Conservation (phyloP, 2,888 invertebrate species). For the Dromius quadrimaculatus region DNA sequence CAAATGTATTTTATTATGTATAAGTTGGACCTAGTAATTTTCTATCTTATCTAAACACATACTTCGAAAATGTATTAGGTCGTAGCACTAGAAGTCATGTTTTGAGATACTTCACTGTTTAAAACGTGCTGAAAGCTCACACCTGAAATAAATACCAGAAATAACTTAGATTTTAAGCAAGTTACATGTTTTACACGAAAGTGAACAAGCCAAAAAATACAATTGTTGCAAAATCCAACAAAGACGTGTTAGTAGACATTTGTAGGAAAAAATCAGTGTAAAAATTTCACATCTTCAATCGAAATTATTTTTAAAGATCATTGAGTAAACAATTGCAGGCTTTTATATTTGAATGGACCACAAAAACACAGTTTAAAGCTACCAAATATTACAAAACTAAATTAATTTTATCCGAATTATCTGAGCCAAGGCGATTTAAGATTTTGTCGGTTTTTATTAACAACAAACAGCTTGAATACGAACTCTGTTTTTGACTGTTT, state of each 20-base stretch:
- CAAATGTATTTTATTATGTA: constrained; percentile 52
- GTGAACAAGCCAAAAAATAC: constrained; percentile 37
- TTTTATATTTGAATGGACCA: too few species aligned
- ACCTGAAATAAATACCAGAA: constrained; percentile 41
- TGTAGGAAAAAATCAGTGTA: background rate
- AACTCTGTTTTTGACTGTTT: too few species aligned
- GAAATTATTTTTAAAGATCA: too few species aligned
- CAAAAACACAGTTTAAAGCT: too few species aligned
- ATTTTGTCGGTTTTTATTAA: too few species aligned
- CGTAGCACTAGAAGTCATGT: constrained; percentile 50
- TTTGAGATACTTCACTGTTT: constrained; percentile 47
- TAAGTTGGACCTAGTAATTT: constrained; percentile 51
- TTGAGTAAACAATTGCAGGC: too few species aligned
- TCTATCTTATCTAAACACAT: constrained; percentile 51
- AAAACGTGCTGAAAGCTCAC: constrained; percentile 51
- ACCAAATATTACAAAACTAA: too few species aligned
- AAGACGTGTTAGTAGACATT: constrained; percentile 6
- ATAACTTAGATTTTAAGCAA: constrained; percentile 29
- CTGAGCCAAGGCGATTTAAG: too few species aligned
- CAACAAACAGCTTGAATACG: too few species aligned
- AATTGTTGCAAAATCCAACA: constrained; percentile 6
- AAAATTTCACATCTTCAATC: background rate
- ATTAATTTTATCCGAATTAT: too few species aligned
- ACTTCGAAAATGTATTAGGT: constrained; percentile 51
- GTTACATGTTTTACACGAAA: constrained; percentile 45